Percentiles rank a stretch among this genome's conserved stretches.
Evolutionary conservation across 23 tunicate genomes (phyloP).

Genomic region (Aplidium turbinatum): DNA sequence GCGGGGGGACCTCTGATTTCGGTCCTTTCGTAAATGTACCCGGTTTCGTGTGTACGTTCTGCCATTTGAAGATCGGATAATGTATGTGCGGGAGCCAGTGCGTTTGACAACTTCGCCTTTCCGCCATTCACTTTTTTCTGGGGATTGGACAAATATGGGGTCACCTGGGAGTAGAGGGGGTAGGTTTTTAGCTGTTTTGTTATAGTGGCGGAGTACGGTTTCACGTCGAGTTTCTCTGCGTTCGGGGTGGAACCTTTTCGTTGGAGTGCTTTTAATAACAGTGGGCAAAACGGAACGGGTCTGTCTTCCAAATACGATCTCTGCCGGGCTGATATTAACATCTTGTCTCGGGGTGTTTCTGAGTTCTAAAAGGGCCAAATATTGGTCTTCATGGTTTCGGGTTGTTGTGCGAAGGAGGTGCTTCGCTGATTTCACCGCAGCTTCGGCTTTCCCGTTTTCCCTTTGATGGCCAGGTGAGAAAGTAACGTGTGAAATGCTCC

Average conservation of each 20-base stretch:
- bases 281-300: conserved; percentile 24
- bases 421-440: conserved; percentile 2
- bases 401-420: conserved; percentile 1
- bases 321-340: conserved; percentile 6
- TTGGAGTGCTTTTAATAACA: not conserved
- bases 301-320: conserved; percentile 21
- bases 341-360: conserved; percentile 29
- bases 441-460: conserved; percentile 34
- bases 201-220: not conserved
- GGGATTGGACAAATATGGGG: conserved; percentile 4
- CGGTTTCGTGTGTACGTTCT: not conserved
- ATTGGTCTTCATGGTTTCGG: conserved; percentile 14
- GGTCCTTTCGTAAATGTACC: conserved; percentile 3
- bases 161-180: conserved; percentile 2
- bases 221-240: not conserved
- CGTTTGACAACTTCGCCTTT: not conserved
- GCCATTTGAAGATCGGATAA: not conserved
- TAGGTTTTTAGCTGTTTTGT: conserved; percentile 8
- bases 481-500: conserved; percentile 10
- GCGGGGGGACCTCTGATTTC: too few relatives aligned
- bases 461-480: conserved; percentile 33
- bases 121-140: conserved; percentile 26
- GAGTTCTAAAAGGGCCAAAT: conserved; percentile 14
- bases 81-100: not conserved
- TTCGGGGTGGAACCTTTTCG: not conserved